Base-by-base conservation (phyloP, 1,140 invertebrate species). In the Cyphomyrmex costatus region DNA sequence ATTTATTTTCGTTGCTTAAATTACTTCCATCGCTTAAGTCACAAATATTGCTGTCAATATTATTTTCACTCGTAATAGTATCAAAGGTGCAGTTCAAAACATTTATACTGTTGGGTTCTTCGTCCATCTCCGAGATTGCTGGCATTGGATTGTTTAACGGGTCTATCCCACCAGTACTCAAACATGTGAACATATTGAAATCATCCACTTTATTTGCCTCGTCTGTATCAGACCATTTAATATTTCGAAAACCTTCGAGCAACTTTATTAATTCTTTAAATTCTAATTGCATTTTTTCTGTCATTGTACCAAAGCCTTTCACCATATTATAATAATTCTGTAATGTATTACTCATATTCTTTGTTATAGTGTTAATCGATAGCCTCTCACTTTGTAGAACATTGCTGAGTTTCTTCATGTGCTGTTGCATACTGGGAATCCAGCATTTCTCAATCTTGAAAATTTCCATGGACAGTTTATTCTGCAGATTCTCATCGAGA, bases 181-280 rank as follows among this genome's bases (percentile, higher is more conserved):
- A 77, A n/a, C 91, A 92, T 0, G 91, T 92, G 3, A 93, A 88
- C 7, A 74, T 90, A n/a, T 92, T 92, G 63, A 93, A 93, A 78
- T 93, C 89, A 61, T 94, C 91, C 10, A 85, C 88, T 19, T 89
- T 82, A 27, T 79, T 86, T 36, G 74, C 42, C 30, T 70, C 74
- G 70, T 93, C 92, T 6, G 82, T 79, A 61, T 95, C 94, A 6
- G 92, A 94, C 95, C 95, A 96, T 86, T 94, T 95, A 2, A 96
- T 95, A 66, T 93, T 94, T 70, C 93, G 93, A 24, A 95, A 91
- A 2, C 95, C 95, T 86, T 96, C 94, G 10, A 95, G 89, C 21
- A 92, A 91, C 68, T 95, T 94, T 3, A 95, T 80, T 1, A 95
- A 53, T 2, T 95, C 91, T 27, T 94, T 93, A 16, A 95, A 95